These are phyloP conservation scores for Seriola quinqueradiata DNA, from an alignment of 2,113 vertebrate genomes.

Conservation along the genomic window DNA sequence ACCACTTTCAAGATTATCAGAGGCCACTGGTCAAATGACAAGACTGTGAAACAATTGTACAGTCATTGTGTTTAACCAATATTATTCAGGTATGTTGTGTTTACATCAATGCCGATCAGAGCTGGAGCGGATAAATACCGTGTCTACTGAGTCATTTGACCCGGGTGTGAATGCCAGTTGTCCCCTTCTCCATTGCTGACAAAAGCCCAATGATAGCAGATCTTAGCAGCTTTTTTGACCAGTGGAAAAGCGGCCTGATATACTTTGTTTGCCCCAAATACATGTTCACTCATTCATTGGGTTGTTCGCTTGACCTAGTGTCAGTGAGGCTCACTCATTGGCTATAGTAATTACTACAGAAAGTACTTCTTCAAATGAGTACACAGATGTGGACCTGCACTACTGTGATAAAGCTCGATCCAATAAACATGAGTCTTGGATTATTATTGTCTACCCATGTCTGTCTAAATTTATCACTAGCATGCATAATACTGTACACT, in stretches of 20 bases:
- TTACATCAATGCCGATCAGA: no score
- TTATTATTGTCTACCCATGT: background rate
- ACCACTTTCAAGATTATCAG: background rate
- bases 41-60: constrained; percentile 4
- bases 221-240: no score
- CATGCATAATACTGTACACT: no score
- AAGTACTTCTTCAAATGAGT: background rate
- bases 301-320: no score
- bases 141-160: no score
- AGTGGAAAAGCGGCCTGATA: background rate
- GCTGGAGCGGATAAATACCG: no score
- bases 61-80: background rate
- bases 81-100: no score
- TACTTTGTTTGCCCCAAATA: background rate
- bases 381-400: background rate
- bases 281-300: background rate
- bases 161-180: no score
- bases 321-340: background rate
- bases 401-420: background rate
- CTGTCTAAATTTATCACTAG: no score
- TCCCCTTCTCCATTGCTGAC: no score
- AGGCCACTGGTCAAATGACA: background rate
- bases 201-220: no score
- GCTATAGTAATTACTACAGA: background rate
- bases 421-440: background rate